These are phyloP conservation scores for Coendou prehensilis DNA, from an alignment of 2,797 vertebrate species.

Conservation along the genomic window DNA sequence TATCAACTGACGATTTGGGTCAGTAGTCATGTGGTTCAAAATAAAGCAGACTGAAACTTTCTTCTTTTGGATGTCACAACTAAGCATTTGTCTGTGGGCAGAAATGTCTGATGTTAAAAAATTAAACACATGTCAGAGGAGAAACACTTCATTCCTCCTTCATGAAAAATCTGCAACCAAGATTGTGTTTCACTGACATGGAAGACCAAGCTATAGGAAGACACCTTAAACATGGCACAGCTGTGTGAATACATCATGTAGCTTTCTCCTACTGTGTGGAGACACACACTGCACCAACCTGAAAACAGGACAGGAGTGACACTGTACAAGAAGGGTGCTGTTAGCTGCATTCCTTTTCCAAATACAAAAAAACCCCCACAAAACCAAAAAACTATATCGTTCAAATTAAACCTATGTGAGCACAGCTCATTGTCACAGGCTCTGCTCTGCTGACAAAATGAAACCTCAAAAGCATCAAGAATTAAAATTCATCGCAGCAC, in stretches of 20 bases:
- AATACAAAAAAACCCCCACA: slow-evolving; percentile 8
- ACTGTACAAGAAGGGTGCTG: not conserved
- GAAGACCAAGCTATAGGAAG: not conserved
- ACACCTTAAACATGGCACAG: not conserved
- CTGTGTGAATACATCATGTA: not conserved
- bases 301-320: not conserved
- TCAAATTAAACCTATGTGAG: slow-evolving; percentile 26
- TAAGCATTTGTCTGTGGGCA: slow-evolving; percentile 20
- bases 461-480: slow-evolving; percentile 69
- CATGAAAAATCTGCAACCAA: slow-evolving; percentile 35
- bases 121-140: not conserved
- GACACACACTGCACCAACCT: not conserved
- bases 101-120: slow-evolving; percentile 54
- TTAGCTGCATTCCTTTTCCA: slow-evolving; percentile 44
- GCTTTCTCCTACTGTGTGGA: not conserved
- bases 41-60: slow-evolving; percentile 45
- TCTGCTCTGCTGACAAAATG: slow-evolving; percentile 56
- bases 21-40: slow-evolving; percentile 54
- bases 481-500: slow-evolving; percentile 50
- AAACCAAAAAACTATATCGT: not conserved
- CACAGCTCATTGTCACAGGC: not conserved
- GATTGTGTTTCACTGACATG: slow-evolving; percentile 1
- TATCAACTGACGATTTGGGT: slow-evolving; percentile 34
- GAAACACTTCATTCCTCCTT: slow-evolving; percentile 42
- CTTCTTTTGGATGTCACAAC: slow-evolving; percentile 40